phyloP scores from a whole-genome alignment of 2,888 invertebrate species.

The Oligia strigilis region DNA sequence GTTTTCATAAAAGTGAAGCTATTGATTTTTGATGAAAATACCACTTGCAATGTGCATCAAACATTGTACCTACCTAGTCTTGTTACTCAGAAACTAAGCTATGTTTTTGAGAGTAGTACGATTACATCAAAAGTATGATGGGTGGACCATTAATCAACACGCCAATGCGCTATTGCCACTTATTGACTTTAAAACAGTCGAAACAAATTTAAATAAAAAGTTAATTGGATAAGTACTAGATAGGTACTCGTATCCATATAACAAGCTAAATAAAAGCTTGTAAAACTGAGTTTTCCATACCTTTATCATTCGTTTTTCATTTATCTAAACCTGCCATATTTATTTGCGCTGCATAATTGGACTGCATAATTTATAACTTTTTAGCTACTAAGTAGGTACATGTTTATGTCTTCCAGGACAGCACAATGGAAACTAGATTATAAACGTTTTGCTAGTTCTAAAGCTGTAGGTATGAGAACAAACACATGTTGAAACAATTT shows the following conservation, averaged over 20 bases:
- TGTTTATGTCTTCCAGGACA: constrained; percentile 5
- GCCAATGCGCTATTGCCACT: neutral
- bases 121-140: neutral
- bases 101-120: neutral
- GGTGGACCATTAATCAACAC: too few relatives aligned
- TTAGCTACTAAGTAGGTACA: neutral
- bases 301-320: neutral
- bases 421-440: constrained; percentile 22
- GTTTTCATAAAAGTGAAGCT: neutral
- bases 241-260: neutral
- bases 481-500: constrained; percentile 36
- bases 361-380: neutral
- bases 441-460: constrained; percentile 17
- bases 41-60: neutral
- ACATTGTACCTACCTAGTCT: neutral
- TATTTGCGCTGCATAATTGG: neutral
- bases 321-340: neutral
- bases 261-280: neutral
- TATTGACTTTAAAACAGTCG: neutral
- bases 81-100: neutral
- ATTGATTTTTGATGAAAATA: neutral
- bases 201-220: neutral
- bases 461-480: constrained; percentile 21
- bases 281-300: neutral
- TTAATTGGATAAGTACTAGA: neutral